Conservation (phyloP, 2,113 vertebrate genomes). For the Bolborhynchus lineola region DNA sequence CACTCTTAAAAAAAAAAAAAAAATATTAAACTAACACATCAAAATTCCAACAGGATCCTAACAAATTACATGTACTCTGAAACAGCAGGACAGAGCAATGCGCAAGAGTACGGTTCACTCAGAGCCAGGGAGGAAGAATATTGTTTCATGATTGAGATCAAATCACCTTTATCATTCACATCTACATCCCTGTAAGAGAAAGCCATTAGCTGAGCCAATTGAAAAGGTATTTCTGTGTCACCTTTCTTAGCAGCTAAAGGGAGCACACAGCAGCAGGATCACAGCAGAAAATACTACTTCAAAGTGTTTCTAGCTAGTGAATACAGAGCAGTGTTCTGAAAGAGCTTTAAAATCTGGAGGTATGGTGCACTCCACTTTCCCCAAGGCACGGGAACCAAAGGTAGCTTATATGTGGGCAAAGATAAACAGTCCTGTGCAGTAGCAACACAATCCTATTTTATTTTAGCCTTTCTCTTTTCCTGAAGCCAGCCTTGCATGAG, state of each 20-base stretch:
- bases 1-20: background rate
- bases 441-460: background rate
- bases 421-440: background rate
- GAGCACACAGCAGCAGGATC: background rate
- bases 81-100: background rate
- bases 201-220: background rate
- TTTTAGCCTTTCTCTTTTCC: background rate
- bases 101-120: background rate
- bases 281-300: background rate
- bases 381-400: background rate
- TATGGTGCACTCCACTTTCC: background rate
- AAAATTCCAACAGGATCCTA: background rate
- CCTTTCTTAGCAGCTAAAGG: background rate
- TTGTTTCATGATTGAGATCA: slow-evolving; percentile 37
- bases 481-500: background rate
- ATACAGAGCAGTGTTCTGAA: background rate
- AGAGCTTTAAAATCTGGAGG: background rate
- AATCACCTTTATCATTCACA: slow-evolving; percentile 39
- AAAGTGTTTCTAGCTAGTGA: background rate
- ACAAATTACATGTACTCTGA: background rate
- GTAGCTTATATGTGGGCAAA: background rate
- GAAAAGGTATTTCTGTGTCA: background rate
- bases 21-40: background rate
- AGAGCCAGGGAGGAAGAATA: background rate
- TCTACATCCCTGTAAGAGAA: background rate